Percentiles rank a stretch among this genome's conserved stretches.
Conservation (phyloP, 2,888 invertebrate genomes). For the Phania funesta region DNA sequence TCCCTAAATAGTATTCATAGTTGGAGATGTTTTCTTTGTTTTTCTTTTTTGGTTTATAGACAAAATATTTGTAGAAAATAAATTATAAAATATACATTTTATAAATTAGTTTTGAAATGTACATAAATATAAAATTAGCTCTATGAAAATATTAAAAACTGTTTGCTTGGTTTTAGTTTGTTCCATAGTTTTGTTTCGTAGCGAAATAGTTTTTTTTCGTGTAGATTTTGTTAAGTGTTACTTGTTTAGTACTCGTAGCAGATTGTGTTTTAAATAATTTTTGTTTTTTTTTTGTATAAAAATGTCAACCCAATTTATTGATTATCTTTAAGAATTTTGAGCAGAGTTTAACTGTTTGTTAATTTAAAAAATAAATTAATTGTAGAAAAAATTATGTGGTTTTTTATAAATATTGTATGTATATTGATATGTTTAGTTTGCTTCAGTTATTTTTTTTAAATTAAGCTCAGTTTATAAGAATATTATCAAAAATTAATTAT, state of each 20-base stretch:
- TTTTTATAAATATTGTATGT: slow-evolving; percentile 35
- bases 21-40: slow-evolving; percentile 31
- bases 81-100: slow-evolving; percentile 41
- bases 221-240: slow-evolving; percentile 1
- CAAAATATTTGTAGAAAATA: slow-evolving; percentile 42
- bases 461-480: slow-evolving; percentile 51
- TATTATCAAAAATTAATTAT: neutral
- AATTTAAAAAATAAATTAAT: neutral
- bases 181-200: slow-evolving; percentile 14
- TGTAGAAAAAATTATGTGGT: neutral
- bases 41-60: slow-evolving; percentile 10
- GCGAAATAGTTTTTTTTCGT: slow-evolving; percentile 18
- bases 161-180: neutral
- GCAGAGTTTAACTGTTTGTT: neutral
- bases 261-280: neutral
- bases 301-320: slow-evolving; percentile 37
- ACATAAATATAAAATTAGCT: slow-evolving; percentile 52
- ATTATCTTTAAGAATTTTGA: slow-evolving; percentile 43
- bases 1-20: slow-evolving; percentile 64
- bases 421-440: slow-evolving; percentile 56
- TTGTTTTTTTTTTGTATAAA: slow-evolving; percentile 14
- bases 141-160: slow-evolving; percentile 40
- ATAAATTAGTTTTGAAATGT: slow-evolving; percentile 41
- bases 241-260: neutral
- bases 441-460: slow-evolving; percentile 29